Percentiles rank a stretch among this genome's conserved stretches.
Evolutionary conservation across 1,140 invertebrate species (phyloP).

Genomic region (Tetramorium alpestre): DNA sequence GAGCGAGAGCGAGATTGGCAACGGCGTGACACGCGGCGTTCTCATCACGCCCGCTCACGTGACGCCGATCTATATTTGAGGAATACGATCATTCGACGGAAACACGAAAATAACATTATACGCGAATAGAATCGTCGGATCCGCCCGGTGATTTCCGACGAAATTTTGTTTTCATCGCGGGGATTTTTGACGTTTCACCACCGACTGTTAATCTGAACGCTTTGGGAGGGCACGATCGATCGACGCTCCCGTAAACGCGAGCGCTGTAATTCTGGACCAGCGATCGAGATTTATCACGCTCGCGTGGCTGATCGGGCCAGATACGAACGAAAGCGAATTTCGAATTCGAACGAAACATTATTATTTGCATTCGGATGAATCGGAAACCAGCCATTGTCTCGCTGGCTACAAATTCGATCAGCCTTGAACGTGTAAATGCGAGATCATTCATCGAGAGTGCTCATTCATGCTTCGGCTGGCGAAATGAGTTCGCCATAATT

Average conservation of each 20-base stretch:
- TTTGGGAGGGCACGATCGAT: neutral
- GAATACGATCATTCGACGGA: slow-evolving; percentile 49
- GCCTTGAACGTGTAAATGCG: slow-evolving; percentile 61
- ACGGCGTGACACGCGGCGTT: slow-evolving; percentile 34
- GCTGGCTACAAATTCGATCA: slow-evolving; percentile 56
- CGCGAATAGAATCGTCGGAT: slow-evolving; percentile 31
- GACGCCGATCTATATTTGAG: slow-evolving; percentile 54
- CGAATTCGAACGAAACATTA: slow-evolving; percentile 53
- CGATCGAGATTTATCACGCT: slow-evolving; percentile 69
- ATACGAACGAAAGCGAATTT: slow-evolving; percentile 55
- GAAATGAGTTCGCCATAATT: slow-evolving; percentile 46
- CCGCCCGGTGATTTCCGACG: neutral
- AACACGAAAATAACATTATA: slow-evolving; percentile 56
- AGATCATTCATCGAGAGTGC: slow-evolving; percentile 54
- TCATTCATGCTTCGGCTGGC: slow-evolving; percentile 39
- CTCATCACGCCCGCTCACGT: slow-evolving; percentile 65
- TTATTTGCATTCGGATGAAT: slow-evolving; percentile 56
- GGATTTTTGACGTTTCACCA: slow-evolving; percentile 25
- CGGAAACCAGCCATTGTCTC: slow-evolving; percentile 55
- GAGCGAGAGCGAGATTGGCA: neutral
- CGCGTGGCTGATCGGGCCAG: slow-evolving; percentile 54
- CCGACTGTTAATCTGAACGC: neutral
- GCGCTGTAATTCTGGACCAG: slow-evolving; percentile 26
- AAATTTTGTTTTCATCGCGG: slow-evolving; percentile 25
- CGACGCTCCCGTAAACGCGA: neutral